phyloP scores from a whole-genome alignment of 2,888 invertebrate genomes.

The Spatulosminthurus flaviceps region DNA sequence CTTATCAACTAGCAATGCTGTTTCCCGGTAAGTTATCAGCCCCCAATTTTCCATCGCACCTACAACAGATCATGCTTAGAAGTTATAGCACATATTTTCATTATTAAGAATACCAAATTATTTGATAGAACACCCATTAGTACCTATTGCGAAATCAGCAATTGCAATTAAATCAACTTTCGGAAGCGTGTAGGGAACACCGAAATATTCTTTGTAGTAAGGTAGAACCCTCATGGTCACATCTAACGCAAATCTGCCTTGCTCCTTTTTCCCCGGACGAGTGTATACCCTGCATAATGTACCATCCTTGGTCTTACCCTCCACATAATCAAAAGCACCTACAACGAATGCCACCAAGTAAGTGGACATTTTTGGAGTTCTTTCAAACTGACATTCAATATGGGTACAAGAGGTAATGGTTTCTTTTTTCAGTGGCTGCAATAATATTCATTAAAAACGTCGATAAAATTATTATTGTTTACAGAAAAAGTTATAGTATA shows the following conservation, averaged over 20 bases:
- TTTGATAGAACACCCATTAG: too few species aligned
- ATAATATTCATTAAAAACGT: neutral
- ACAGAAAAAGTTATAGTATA: neutral
- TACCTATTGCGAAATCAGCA: conserved; percentile 89
- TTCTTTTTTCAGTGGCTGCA: conserved; percentile 13
- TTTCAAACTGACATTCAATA: conserved; percentile 75
- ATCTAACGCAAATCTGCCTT: conserved; percentile 90
- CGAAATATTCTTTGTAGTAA: conserved; percentile 94
- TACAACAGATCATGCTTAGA: neutral
- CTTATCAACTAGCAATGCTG: conserved; percentile 86
- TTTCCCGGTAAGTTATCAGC: conserved; percentile 40
- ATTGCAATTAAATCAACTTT: conserved; percentile 97
- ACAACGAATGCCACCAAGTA: conserved; percentile 94
- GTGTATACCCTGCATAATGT: conserved; percentile 84
- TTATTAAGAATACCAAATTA: too few species aligned
- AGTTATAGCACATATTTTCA: neutral
- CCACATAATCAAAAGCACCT: conserved; percentile 94
- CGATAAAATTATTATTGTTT: neutral
- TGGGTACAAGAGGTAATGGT: conserved; percentile 65
- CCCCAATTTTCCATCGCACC: conserved; percentile 58
- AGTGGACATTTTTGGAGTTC: conserved; percentile 93
- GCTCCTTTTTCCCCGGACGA: conserved; percentile 89
- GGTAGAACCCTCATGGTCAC: conserved; percentile 84
- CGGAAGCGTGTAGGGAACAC: conserved; percentile 92
- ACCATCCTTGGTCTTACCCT: conserved; percentile 83